A percentile compares a stretch with the other conserved stretches of the same genome.
Evolutionary conservation across 2,113 vertebrate species (phyloP).

Genomic region (Austrofundulus limnaeus): DNA sequence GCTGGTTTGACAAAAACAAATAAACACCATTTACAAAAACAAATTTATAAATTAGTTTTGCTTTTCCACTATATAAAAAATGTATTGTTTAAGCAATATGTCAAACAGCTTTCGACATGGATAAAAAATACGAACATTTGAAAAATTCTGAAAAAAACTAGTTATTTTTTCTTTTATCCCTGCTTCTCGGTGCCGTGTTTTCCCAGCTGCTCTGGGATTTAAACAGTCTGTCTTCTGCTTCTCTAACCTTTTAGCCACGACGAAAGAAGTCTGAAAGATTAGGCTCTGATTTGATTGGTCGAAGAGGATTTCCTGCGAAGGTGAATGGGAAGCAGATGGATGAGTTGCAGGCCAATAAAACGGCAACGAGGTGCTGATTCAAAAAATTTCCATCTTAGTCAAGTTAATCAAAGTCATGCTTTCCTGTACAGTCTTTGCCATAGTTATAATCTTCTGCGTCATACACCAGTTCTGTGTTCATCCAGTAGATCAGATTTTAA

Average conservation of each 20-base stretch:
- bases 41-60: no score
- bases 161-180: conserved; percentile 18
- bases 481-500: neutral
- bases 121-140: neutral
- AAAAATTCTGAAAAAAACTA: neutral
- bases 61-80: no score
- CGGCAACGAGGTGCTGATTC: conserved; percentile 55
- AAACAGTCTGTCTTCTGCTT: conserved; percentile 37
- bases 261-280: conserved; percentile 41
- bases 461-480: neutral
- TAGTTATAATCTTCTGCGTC: neutral
- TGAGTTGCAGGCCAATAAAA: conserved; percentile 39
- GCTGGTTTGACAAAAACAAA: no score
- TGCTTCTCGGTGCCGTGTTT: conserved; percentile 20
- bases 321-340: conserved; percentile 71
- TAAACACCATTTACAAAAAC: no score
- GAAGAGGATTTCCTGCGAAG: conserved; percentile 55
- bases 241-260: conserved; percentile 44
- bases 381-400: conserved; percentile 56
- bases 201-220: conserved; percentile 46
- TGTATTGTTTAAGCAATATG: neutral
- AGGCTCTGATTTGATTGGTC: conserved; percentile 60
- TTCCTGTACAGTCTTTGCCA: conserved; percentile 30
- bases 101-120: neutral
- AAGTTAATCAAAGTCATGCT: conserved; percentile 51